Base-by-base conservation (phyloP, 2,888 invertebrate genomes). In the Drosophila recens region DNA sequence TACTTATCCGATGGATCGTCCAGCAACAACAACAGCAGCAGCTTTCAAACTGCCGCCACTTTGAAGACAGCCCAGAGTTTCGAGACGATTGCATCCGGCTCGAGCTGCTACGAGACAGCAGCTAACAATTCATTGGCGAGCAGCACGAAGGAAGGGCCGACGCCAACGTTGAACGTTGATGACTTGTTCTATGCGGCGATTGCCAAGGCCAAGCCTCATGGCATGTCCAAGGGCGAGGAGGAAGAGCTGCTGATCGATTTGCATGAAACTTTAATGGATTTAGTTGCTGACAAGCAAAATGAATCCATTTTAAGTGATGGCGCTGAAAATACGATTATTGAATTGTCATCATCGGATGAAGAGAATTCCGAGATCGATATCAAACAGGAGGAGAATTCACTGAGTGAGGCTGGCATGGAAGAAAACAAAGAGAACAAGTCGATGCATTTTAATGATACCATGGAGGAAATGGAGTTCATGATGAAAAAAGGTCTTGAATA, bases 381-480 rank as follows among this genome's bases (percentile, higher is more conserved):
- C 4, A 78, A 74, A 20, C 23, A 20, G 8, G 80, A 80, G 38
- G 43, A 38, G 2, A 58, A 54, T 11, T 51, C 52, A 1, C 45
- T 67, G n/a, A 34, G 36, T 49, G 65, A 72, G 17, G 49, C 40
- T n/a, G 42, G 38, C 49, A n/a, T 17, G 10, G 70, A 52, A 11
- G 68, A 65, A 2, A 72, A 82, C 9, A 71, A 90, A 57, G 82
- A 90, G 48, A 90, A 90, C 46, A 68, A 72, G 3, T 92, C 92
- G 0, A 72, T 90, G 10, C 87, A 92, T 42, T 93, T 93, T 53
- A 93, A 93, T 71, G 92, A 93, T 71, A 93, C 93, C 3, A 89
- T 93, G 63, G 93, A 93, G 82, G 92, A 93, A 81, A 92, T 93
- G 49, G 93, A 93, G 42, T 92, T 93, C 68, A 90, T 93, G 80